Base-by-base conservation (phyloP, 2,113 vertebrate genomes). In the Hemibates koningsi region DNA sequence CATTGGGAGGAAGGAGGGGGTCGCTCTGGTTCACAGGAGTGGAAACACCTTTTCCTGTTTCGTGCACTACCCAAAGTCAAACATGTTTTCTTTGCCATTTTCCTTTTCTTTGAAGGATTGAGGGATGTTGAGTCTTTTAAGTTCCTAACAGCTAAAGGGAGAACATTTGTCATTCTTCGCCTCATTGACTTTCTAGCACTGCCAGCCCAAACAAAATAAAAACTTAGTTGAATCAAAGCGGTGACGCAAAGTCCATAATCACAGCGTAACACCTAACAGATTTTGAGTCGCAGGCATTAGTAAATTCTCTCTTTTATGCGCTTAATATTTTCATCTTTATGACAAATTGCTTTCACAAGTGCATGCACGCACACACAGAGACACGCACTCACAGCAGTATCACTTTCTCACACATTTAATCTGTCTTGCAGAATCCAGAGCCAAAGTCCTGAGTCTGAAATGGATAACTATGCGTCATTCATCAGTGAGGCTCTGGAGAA, bases 401-500 rank as follows among this genome's bases (percentile, higher is more conserved):
- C 59, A 13, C 68, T 66, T 36, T 68, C 79, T 87, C 73, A 79
- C 84, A 24, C 84, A 66, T 13, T 78, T 53, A n/a, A 54, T 29
- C 32, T 59, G 43, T 68, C 52, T 29, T 24, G 6, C 94, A 99
- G 99, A 95, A 97, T 97, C 0, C 98, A 98, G 96, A 97, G 93
- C 82, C 95, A 94, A 43, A 97, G 96, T 80, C 98, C 98, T 0
- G 88, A 96, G 90, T 97, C 98, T 0, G 98, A 99, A 93, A 96
- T 98, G 95, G 98, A 98, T 43, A 96, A 97, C 86, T 99, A 98
- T 0, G 98, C 98, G 2, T 97, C 96, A 80, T 99, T 99, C 94
- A 98, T 99, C 94, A 94, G 96, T 9, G 97, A 96, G 86, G 98
- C 98, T 0, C 93, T 99, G 94, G 94, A 96, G 38, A 98, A 98